Percentiles rank a stretch among this genome's conserved stretches.
Evolutionary conservation across 2,888 invertebrate genomes (phyloP).

Genomic region (Andrena marginata): DNA sequence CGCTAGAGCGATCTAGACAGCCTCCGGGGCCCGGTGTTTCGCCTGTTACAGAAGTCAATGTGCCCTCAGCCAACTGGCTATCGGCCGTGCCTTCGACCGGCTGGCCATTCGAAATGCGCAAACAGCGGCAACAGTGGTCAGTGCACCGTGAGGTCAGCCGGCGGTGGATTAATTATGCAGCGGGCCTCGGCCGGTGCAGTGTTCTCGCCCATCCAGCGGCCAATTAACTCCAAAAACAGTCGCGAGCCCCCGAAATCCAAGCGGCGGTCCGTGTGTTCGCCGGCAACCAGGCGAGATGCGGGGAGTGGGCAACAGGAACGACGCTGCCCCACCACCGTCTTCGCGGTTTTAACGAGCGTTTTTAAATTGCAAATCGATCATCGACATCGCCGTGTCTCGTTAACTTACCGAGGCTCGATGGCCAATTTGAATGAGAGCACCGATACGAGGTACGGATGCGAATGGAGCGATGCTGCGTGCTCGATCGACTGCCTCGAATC

Average conservation of each 20-base stretch:
- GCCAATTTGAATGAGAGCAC: no score
- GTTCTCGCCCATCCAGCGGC: slow-evolving; percentile 74
- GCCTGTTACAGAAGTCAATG: slow-evolving; percentile 49
- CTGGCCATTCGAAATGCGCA: slow-evolving; percentile 72
- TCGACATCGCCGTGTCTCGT: neutral
- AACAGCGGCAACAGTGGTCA: slow-evolving; percentile 68
- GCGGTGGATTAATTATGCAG: slow-evolving; percentile 82
- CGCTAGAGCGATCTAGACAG: slow-evolving; percentile 21
- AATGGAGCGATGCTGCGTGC: no score
- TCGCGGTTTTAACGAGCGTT: slow-evolving; percentile 11
- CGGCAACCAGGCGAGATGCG: neutral
- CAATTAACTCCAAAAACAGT: slow-evolving; percentile 82
- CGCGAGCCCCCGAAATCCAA: slow-evolving; percentile 73
- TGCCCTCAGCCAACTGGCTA: slow-evolving; percentile 53
- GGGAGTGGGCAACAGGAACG: neutral
- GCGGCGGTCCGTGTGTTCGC: slow-evolving; percentile 49
- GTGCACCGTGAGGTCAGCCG: slow-evolving; percentile 78
- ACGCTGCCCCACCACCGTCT: neutral
- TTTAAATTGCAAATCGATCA: slow-evolving; percentile 40
- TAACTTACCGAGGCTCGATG: neutral
- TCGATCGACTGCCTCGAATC: no score
- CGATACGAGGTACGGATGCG: no score
- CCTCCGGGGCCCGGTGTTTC: slow-evolving; percentile 37
- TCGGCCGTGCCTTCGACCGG: slow-evolving; percentile 46
- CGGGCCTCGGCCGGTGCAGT: slow-evolving; percentile 70